These are phyloP conservation scores for Eupristina koningsbergeri DNA, from an alignment of 1,140 invertebrate genomes.

Conservation along the genomic window DNA sequence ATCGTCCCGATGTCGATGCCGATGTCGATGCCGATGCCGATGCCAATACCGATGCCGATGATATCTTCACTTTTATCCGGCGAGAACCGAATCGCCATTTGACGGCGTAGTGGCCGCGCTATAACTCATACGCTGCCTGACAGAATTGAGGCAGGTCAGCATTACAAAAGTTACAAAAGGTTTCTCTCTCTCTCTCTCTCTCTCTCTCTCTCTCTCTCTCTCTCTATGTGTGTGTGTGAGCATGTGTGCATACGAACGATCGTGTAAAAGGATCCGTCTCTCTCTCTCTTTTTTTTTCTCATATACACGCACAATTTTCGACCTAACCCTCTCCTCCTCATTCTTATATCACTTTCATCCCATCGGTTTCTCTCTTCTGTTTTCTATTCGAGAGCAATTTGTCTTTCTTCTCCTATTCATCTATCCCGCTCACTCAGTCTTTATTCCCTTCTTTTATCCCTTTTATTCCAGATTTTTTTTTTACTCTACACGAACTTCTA, in stretches of 20 bases:
- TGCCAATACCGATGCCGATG: too few relatives aligned
- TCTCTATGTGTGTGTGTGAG: too few relatives aligned
- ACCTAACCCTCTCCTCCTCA: not conserved
- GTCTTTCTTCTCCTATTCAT: not conserved
- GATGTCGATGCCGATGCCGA: too few relatives aligned
- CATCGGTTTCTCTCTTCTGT: not conserved
- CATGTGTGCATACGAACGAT: too few relatives aligned
- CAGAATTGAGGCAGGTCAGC: conserved; percentile 63
- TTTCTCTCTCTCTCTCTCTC: not conserved
- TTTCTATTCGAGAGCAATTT: not conserved
- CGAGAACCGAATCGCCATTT: conserved; percentile 36
- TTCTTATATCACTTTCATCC: not conserved
- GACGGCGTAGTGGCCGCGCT: conserved; percentile 37
- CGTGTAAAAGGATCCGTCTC: too few relatives aligned
- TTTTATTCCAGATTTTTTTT: not conserved
- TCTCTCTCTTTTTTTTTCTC: not conserved
- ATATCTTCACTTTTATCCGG: conserved; percentile 45
- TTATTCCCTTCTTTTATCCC: not conserved
- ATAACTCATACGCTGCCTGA: conserved; percentile 52
- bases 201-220: not conserved
- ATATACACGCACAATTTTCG: not conserved
- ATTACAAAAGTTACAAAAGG: conserved; percentile 58
- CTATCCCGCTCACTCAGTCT: not conserved
- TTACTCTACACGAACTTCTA: not conserved
- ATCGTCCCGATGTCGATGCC: conserved; percentile 29